These are phyloP conservation scores for Nephrotoma flavescens DNA, from an alignment of 2,888 invertebrate species.

Conservation along the genomic window DNA sequence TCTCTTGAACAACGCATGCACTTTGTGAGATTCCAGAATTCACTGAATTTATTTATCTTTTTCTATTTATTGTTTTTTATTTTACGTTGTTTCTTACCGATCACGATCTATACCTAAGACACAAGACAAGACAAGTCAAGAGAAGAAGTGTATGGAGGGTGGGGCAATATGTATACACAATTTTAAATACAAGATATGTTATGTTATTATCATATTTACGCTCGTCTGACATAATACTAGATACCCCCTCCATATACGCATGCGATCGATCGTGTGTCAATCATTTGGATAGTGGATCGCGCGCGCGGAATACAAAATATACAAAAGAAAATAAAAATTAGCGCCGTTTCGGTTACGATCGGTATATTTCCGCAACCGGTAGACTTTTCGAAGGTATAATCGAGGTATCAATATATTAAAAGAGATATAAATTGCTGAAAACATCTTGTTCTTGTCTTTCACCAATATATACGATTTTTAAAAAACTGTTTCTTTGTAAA, in stretches of 20 bases:
- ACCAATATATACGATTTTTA: background rate
- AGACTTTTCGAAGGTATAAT: background rate
- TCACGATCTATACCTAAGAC: background rate
- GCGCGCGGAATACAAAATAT: background rate
- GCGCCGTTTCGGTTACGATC: background rate
- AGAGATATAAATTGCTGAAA: background rate
- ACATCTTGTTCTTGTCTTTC: conserved; percentile 5
- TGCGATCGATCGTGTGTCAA: background rate
- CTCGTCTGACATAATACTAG: background rate
- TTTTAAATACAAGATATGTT: background rate
- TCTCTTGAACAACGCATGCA: background rate
- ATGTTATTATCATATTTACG: background rate
- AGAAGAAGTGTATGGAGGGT: background rate
- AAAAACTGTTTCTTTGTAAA: background rate
- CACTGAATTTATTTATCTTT: conserved; percentile 2
- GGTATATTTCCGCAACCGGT: background rate
- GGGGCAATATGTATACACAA: background rate
- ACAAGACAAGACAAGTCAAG: background rate
- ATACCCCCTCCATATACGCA: background rate
- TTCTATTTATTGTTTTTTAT: background rate
- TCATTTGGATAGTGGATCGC: background rate
- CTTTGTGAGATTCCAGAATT: conserved; percentile 2
- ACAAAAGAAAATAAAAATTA: background rate
- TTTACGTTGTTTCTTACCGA: background rate
- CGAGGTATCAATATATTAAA: background rate